phyloP scores from a whole-genome alignment of 2,797 vertebrate genomes.

The Eleutherodactylus coqui region DNA sequence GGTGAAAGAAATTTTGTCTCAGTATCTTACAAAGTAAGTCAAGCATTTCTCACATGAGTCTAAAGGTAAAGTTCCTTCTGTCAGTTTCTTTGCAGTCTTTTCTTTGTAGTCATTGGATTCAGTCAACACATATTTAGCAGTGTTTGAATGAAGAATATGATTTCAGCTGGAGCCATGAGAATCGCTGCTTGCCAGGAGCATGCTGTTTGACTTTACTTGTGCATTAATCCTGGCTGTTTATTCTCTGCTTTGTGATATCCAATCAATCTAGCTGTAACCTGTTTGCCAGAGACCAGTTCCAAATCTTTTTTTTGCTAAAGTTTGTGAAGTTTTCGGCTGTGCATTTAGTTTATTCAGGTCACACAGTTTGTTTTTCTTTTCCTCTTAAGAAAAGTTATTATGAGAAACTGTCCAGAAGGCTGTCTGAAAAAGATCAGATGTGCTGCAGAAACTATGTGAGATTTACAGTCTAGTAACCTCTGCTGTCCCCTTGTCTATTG shows the following conservation, averaged over 20 bases:
- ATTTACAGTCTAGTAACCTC: not conserved
- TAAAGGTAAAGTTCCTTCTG: constrained; percentile 36
- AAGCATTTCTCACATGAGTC: constrained; percentile 52
- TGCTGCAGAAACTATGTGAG: not conserved
- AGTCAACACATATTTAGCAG: constrained; percentile 53
- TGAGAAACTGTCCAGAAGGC: constrained; percentile 54
- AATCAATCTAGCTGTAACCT: constrained; percentile 57
- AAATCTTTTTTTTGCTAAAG: constrained; percentile 36
- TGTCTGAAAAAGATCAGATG: constrained; percentile 53
- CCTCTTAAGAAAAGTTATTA: constrained; percentile 15
- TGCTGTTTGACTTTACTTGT: constrained; percentile 54
- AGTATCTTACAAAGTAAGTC: constrained; percentile 35
- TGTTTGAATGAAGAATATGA: constrained; percentile 44
- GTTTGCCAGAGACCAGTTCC: constrained; percentile 57
- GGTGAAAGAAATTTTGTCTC: constrained; percentile 52
- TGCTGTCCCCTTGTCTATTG: not conserved
- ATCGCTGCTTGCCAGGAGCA: constrained; percentile 54
- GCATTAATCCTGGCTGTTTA: constrained; percentile 62
- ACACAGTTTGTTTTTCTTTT: constrained; percentile 48
- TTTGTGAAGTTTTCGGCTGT: constrained; percentile 55
- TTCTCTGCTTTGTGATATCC: constrained; percentile 56
- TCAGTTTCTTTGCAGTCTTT: constrained; percentile 52
- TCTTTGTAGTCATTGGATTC: constrained; percentile 45
- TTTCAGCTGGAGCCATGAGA: constrained; percentile 48
- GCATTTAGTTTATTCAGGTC: constrained; percentile 42